phyloP scores from a whole-genome alignment of 23 tunicate genomes.

The Trididemnum nubilum region DNA sequence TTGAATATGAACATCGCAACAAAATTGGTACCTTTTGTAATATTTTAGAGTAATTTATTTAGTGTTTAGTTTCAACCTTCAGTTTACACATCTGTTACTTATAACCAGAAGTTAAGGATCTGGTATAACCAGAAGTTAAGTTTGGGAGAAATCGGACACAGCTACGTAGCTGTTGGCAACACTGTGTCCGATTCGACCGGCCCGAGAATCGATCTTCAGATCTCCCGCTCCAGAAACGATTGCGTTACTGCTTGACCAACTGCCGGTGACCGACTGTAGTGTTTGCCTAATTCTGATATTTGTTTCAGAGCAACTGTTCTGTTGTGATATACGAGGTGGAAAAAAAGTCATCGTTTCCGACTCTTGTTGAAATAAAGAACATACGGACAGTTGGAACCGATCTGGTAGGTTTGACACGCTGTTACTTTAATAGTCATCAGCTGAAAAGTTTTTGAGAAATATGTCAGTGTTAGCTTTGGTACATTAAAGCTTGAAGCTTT shows the following conservation, averaged over 20 bases:
- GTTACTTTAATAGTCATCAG: no score
- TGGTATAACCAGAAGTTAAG: no score
- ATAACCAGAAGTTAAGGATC: no score
- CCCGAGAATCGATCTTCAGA: background rate
- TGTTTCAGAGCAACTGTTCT: background rate
- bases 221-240: background rate
- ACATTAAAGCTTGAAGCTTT: no score
- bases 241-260: background rate
- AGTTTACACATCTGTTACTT: no score
- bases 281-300: background rate
- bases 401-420: background rate
- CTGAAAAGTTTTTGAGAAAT: no score
- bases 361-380: background rate
- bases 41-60: no score
- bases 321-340: background rate
- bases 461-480: no score
- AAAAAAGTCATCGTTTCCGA: background rate
- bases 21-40: background rate
- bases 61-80: no score
- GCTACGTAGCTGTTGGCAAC: background rate
- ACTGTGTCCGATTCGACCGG: background rate
- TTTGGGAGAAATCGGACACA: no score
- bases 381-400: background rate
- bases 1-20: conserved; percentile 1
- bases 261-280: background rate